Conservation (phyloP, 1,140 invertebrate species). For the Drosophila bocki region DNA sequence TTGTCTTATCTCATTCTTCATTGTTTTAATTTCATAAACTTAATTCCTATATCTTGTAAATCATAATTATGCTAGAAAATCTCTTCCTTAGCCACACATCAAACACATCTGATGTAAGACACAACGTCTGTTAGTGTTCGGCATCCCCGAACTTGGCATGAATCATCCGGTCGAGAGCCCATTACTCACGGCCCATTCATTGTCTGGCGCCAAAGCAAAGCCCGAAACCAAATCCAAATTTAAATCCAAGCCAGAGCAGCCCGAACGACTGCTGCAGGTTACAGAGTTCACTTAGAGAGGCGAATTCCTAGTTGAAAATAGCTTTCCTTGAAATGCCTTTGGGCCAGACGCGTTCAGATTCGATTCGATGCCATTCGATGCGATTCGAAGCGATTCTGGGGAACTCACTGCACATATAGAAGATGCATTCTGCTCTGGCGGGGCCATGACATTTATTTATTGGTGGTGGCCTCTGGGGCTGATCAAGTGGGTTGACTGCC, state of each 20-base stretch:
- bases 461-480: conserved; percentile 16
- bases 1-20: no score
- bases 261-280: conserved; percentile 22
- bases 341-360: conserved; percentile 8
- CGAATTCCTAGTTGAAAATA: conserved; percentile 55
- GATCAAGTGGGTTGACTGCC: conserved; percentile 48
- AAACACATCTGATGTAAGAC: conserved; percentile 12
- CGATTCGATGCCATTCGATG: background rate
- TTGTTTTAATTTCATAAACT: no score
- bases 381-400: conserved; percentile 10
- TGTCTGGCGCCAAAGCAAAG: conserved; percentile 43
- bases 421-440: conserved; percentile 34
- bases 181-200: conserved; percentile 50
- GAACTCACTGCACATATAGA: conserved; percentile 25
- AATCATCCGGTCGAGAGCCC: conserved; percentile 34
- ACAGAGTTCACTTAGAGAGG: conserved; percentile 43
- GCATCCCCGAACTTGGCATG: conserved; percentile 58
- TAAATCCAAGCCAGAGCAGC: conserved; percentile 4
- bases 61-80: conserved; percentile 3
- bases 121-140: conserved; percentile 38
- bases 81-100: conserved; percentile 4
- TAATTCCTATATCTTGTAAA: background rate
- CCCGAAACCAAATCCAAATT: conserved; percentile 20
- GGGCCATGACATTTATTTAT: conserved; percentile 48
- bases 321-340: conserved; percentile 66